Evolutionary conservation across 2,888 invertebrate species (phyloP).

Genomic region (Dendrolimus houi): DNA sequence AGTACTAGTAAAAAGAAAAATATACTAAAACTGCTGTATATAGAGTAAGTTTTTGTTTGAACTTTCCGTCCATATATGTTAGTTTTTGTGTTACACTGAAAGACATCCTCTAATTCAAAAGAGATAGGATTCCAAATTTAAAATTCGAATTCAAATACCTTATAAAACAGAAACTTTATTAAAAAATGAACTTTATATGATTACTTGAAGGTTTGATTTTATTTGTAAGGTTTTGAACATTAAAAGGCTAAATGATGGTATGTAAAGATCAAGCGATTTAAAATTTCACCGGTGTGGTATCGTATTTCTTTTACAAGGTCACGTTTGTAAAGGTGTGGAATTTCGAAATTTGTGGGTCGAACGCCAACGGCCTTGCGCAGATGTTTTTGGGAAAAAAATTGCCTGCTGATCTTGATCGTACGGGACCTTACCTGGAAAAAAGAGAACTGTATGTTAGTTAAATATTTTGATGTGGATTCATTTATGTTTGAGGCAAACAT

Average conservation of each 20-base stretch:
- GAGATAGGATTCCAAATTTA: neutral
- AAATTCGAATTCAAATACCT: neutral
- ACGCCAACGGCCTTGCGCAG: neutral
- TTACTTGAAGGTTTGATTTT: neutral
- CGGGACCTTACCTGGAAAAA: slow-evolving; percentile 4
- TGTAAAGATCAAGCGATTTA: neutral
- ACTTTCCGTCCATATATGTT: too few species aligned
- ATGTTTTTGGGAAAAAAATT: neutral
- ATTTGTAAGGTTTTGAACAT: neutral
- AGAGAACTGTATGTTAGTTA: neutral
- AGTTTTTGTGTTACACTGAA: too few species aligned
- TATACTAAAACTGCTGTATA: neutral
- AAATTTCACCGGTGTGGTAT: neutral
- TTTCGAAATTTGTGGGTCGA: neutral
- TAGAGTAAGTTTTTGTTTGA: neutral
- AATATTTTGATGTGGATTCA: too few species aligned
- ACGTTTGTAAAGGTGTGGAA: neutral
- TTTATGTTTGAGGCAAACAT: too few species aligned
- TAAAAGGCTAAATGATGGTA: neutral
- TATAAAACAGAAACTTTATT: neutral
- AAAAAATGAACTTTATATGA: neutral
- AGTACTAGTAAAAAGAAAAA: neutral
- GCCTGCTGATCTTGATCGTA: neutral
- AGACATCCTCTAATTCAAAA: neutral
- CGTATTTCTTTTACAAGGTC: neutral